These are phyloP conservation scores for Bagarius yarrelli DNA, from an alignment of 2,113 vertebrate species.

Conservation along the genomic window DNA sequence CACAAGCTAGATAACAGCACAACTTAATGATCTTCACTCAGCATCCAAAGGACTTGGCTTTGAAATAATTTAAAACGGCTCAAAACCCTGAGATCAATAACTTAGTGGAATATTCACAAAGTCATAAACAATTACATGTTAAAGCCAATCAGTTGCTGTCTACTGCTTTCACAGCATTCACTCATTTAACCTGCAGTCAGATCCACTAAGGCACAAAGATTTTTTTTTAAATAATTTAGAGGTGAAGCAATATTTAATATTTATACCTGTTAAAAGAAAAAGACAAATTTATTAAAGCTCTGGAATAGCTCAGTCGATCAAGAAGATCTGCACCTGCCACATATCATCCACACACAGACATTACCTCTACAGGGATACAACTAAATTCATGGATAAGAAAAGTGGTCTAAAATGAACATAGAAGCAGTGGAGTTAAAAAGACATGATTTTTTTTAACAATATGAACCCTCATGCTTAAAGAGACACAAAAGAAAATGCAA, in stretches of 20 bases:
- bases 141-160: slow-evolving; percentile 13
- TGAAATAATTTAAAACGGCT: slow-evolving; percentile 6
- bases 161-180: slow-evolving; percentile 9
- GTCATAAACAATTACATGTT: not conserved
- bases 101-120: not conserved
- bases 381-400: not conserved
- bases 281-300: not conserved
- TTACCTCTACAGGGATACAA: not conserved
- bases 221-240: not conserved
- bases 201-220: slow-evolving; percentile 47
- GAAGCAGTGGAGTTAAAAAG: not conserved
- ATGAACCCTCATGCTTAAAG: not conserved
- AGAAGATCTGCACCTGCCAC: too few relatives aligned
- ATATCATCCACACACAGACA: not conserved
- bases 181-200: slow-evolving; percentile 29
- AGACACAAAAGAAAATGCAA: not conserved
- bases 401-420: not conserved
- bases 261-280: not conserved
- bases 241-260: not conserved
- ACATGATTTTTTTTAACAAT: not conserved
- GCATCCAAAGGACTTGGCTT: not conserved
- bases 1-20: slow-evolving; percentile 15
- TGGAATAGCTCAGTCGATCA: not conserved
- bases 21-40: too few relatives aligned
- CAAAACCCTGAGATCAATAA: slow-evolving; percentile 27